Evolutionary conservation across 2,113 vertebrate species (phyloP), one percentile per base, ranked within the genome.

Genomic region (Chionis minor): DNA sequence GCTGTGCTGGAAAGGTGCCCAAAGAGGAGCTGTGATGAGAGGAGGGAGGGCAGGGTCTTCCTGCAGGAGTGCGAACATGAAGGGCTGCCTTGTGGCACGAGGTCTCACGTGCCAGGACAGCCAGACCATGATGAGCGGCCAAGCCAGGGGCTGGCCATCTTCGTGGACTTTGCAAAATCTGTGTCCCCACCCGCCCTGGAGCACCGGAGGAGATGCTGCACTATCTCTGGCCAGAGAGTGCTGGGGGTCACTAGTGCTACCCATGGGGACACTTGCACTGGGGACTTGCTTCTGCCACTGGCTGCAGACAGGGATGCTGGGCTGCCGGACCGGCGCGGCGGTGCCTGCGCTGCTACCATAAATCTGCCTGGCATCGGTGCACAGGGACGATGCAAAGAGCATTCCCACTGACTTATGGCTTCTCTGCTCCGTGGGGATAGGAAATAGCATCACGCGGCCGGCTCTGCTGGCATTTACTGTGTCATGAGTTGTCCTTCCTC

Each of bases 231-330:
- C 10, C 35, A 26, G 56, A 17, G 51, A 63, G 24, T 42, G 30
- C 40, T 86, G 77, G 8, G 8, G 22, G 21, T 70, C 51, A 54
- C 14, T 1, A 3, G 45, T 40, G 38, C 45, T 49, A 47, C 23
- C n/a, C 58, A 3, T 1, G 0, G 69, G 17, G 22, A n/a, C 42
- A 2, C 54, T 33, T 0, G 0, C 42, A 4, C 22, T 61, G 52
- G 28, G 65, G 52, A 11, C 35, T 59, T 63, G 47, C 35, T 78
- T 3, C 59, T 71, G 77, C 44, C 10, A 0, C 21, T 30, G 61
- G 45, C 74, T 65, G 44, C 1, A 0, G 83, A 28, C 63, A 26
- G 35, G 26, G 61, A 7, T 35, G 56, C 90, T 70, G 70, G 56
- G 47, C 71, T 72, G 71, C 45, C 0, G 2, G 38, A 9, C 33